Evolutionary conservation across 1,140 invertebrate genomes (phyloP).

Genomic region (Pygmarrhopalites habei): DNA sequence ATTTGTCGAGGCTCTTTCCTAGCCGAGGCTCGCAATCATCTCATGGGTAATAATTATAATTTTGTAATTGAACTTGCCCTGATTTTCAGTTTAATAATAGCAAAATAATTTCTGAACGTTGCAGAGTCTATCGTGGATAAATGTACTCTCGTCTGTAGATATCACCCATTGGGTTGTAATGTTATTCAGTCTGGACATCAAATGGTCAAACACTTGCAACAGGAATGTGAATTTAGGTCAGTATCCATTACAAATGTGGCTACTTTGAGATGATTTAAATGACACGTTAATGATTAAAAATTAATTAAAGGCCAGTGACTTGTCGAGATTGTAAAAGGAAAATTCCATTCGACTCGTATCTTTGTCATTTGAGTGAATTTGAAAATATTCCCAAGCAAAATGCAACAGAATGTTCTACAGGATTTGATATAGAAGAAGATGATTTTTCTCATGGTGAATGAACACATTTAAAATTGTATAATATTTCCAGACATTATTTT

Average conservation of each 20-base stretch:
- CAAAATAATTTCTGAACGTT: no score
- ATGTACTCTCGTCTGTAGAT: not conserved
- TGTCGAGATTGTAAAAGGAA: not conserved
- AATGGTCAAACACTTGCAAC: not conserved
- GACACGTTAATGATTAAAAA: not conserved
- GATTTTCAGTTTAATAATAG: no score
- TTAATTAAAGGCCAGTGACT: not conserved
- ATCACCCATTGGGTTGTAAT: not conserved
- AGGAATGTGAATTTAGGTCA: constrained; percentile 3
- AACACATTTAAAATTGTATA: not conserved
- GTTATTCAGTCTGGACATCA: not conserved
- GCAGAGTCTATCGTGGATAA: not conserved
- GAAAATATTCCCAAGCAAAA: not conserved
- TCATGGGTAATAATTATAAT: no score
- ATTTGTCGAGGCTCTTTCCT: not conserved
- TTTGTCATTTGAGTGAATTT: not conserved
- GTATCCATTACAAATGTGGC: not conserved
- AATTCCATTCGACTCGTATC: not conserved
- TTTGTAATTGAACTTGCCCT: no score
- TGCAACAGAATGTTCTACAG: constrained; percentile 1
- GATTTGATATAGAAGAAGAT: constrained; percentile 7
- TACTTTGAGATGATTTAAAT: not conserved
- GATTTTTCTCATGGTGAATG: not conserved
- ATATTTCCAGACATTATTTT: not conserved
- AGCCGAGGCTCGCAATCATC: not conserved